Evolutionary conservation across 2,113 vertebrate genomes (phyloP).

Genomic region (Polypterus bichir): DNA sequence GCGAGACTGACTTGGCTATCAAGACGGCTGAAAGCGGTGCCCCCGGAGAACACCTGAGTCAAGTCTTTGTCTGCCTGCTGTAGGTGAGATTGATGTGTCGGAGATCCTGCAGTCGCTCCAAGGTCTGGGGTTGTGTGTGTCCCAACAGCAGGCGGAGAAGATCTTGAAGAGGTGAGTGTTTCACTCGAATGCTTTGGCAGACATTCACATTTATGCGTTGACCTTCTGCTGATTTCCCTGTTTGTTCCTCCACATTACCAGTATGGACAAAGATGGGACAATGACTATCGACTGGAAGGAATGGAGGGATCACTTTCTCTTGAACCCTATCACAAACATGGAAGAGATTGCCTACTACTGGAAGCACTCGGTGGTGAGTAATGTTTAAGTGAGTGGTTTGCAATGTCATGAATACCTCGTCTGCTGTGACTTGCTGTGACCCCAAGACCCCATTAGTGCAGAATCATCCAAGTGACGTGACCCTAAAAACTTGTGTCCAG

Average conservation of each 20-base stretch:
- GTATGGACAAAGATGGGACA: constrained; percentile 72
- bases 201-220: background rate
- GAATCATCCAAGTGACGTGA: no score
- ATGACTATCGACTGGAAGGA: constrained; percentile 83
- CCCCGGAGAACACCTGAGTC: no score
- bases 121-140: constrained; percentile 58
- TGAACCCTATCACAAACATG: constrained; percentile 70
- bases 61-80: constrained; percentile 1
- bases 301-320: constrained; percentile 79
- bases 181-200: background rate
- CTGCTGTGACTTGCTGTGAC: background rate
- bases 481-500: no score
- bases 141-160: constrained; percentile 55
- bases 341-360: constrained; percentile 71
- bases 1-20: background rate
- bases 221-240: background rate
- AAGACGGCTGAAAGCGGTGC: no score
- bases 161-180: constrained; percentile 65
- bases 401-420: background rate
- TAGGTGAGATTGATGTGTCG: constrained; percentile 65
- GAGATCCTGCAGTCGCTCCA: constrained; percentile 71
- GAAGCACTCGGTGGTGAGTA: constrained; percentile 70
- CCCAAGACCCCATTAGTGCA: background rate
- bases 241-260: constrained; percentile 22
- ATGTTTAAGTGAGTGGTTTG: background rate